These are phyloP conservation scores for Drosophila subsilvestris DNA, from an alignment of 2,888 invertebrate genomes.

Conservation along the genomic window DNA sequence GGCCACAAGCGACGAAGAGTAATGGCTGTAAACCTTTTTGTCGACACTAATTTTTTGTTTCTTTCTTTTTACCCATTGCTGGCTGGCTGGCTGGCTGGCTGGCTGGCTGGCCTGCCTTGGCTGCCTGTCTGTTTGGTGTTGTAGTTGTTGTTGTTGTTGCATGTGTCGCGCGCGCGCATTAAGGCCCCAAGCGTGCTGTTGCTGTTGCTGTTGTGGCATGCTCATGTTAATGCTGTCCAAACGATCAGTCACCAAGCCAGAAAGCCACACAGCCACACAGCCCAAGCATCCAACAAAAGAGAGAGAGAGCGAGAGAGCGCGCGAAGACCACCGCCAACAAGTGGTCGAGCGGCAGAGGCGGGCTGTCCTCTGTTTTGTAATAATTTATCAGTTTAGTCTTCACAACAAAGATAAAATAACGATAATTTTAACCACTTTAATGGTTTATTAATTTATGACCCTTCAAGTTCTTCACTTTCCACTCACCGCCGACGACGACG, in stretches of 20 bases:
- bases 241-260: conserved; percentile 71
- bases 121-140: conserved; percentile 50
- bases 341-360: conserved; percentile 4
- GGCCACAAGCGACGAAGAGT: conserved; percentile 72
- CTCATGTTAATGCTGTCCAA: conserved; percentile 78
- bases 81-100: conserved; percentile 4
- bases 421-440: conserved; percentile 84
- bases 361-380: conserved; percentile 83
- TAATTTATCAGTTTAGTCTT: conserved; percentile 84
- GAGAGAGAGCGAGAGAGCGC: background rate
- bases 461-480: conserved; percentile 82
- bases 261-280: conserved; percentile 11
- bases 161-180: conserved; percentile 74
- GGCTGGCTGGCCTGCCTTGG: background rate
- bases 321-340: conserved; percentile 4
- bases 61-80: conserved; percentile 34
- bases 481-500: conserved; percentile 53
- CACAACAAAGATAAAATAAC: conserved; percentile 83
- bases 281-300: too few species aligned
- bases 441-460: conserved; percentile 85
- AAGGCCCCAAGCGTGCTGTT: conserved; percentile 64
- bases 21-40: conserved; percentile 83
- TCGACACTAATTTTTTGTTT: conserved; percentile 83
- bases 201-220: conserved; percentile 63
- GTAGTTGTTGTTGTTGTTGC: conserved; percentile 40